A percentile compares a stretch with the other conserved stretches of the same genome.
phyloP scores from a whole-genome alignment of 2,113 vertebrate species.

The Labrus mixtus region DNA sequence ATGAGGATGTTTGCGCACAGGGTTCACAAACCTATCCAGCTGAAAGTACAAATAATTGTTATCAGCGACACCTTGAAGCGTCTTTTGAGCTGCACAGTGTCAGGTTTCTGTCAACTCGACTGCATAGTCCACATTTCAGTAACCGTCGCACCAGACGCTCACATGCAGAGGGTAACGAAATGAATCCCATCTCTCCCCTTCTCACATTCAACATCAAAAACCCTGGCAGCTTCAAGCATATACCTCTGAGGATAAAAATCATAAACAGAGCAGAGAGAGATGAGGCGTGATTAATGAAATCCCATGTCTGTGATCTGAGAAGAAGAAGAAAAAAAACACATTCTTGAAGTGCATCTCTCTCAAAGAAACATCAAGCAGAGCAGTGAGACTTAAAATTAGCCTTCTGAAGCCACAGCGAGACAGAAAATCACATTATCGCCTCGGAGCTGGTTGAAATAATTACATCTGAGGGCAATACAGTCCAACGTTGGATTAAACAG shows the following conservation, averaged over 20 bases:
- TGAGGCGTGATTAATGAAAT: slow-evolving; percentile 59
- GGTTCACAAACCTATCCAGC: neutral
- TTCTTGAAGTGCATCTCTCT: slow-evolving; percentile 22
- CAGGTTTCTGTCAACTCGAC: neutral
- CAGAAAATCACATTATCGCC: slow-evolving; percentile 47
- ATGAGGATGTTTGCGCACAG: neutral
- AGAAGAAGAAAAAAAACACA: slow-evolving; percentile 22
- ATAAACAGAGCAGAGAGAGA: slow-evolving; percentile 34
- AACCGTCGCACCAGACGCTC: neutral
- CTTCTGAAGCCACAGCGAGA: slow-evolving; percentile 36
- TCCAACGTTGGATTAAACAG: slow-evolving; percentile 36
- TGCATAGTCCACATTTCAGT: slow-evolving; percentile 11
- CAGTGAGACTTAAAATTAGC: slow-evolving; percentile 52
- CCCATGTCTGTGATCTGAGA: slow-evolving; percentile 40
- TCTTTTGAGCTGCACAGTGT: slow-evolving; percentile 4
- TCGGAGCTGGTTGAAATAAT: slow-evolving; percentile 49
- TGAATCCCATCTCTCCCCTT: slow-evolving; percentile 18
- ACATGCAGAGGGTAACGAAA: slow-evolving; percentile 41
- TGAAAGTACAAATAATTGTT: neutral
- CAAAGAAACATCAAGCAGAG: slow-evolving; percentile 57
- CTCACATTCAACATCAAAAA: slow-evolving; percentile 41
- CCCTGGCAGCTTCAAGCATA: neutral
- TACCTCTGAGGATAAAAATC: slow-evolving; percentile 22
- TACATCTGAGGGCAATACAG: slow-evolving; percentile 50
- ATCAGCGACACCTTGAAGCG: slow-evolving; percentile 4